Evolutionary conservation across 2,113 vertebrate species (phyloP).

Genomic region (Mohoua ochrocephala): DNA sequence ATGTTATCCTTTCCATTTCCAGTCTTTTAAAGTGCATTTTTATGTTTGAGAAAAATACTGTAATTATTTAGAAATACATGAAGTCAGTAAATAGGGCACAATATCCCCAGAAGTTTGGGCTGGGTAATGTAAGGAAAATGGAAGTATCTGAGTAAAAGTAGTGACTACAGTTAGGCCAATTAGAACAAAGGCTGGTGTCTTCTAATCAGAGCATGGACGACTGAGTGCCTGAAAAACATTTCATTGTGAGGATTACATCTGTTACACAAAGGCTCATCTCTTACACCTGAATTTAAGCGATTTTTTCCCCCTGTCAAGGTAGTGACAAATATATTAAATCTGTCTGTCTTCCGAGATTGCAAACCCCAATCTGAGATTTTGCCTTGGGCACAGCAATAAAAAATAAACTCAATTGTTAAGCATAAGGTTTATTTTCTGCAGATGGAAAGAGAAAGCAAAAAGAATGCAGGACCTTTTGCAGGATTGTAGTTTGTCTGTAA

Average conservation of each 20-base stretch:
- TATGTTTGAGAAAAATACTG: neutral
- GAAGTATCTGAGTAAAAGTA: neutral
- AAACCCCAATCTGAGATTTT: slow-evolving; percentile 68
- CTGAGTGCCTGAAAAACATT: neutral
- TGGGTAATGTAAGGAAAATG: slow-evolving; percentile 9
- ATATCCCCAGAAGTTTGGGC: neutral
- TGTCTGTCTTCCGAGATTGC: slow-evolving; percentile 66
- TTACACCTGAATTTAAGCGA: slow-evolving; percentile 58
- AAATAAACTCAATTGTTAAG: slow-evolving; percentile 58
- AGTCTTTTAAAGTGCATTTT: neutral
- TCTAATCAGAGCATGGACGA: neutral
- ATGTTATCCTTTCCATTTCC: slow-evolving; percentile 32
- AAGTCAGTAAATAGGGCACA: neutral
- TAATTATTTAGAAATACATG: neutral
- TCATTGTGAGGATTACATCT: slow-evolving; percentile 11
- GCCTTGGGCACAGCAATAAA: slow-evolving; percentile 63
- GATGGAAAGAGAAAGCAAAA: neutral
- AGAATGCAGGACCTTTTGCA: neutral
- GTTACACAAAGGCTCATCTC: slow-evolving; percentile 42
- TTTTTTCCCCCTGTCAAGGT: slow-evolving; percentile 53
- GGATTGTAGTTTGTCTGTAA: neutral
- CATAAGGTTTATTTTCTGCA: slow-evolving; percentile 31
- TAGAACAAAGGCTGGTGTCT: neutral
- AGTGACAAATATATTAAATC: slow-evolving; percentile 76
- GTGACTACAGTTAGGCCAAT: neutral